Base-by-base conservation (phyloP, 1,140 invertebrate species). In the Calycopis cecrops region DNA sequence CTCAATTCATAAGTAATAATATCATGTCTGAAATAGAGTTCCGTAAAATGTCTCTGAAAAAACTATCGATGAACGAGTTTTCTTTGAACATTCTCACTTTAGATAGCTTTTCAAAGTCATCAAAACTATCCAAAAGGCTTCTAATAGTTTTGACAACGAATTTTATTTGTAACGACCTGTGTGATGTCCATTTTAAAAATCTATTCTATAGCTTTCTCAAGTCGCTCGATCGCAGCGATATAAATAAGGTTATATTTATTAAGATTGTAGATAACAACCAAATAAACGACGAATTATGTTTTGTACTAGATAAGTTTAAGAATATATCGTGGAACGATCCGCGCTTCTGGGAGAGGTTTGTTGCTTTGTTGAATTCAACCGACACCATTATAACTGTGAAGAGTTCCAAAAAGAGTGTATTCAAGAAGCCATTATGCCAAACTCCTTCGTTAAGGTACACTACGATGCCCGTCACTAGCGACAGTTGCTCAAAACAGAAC, bases 1-100 rank as follows among this genome's bases (percentile, higher is more conserved):
- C 94, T 48, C 91, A 94, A 61, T 94, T 96, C 65, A 92, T 96
- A 4, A 89, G 92, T 11, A 90, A 94, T 68, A 92, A 92, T 57
- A 90, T 97, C 34, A 93, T 94, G 14, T 90, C 94, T 0, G 93
- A 94, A 67, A 82, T 98, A 54, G 95, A 97, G 74, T 85, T 81
- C 58, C 75, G 84, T 60, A 87, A 87, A 71, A 81, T 87, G 78
- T 61, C 73, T n/a, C 68, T 72, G 7, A 85, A 82, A 70, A 87
- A 81, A 51, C 59, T 76, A 50, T 68, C 76, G 16, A 38, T 67
- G 16, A 83, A 79, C 42, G 84, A 87, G 61, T 62, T 76, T 37
- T 68, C 80, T 7, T 59, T 87, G 10, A 87, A 87, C 51, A 85
- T 87, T 61, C 61, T 87, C 40, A 87, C 81, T n/a, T 65, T 87